phyloP scores from a whole-genome alignment of 1,140 invertebrate species.

The Macrosteles quadrilineatus region DNA sequence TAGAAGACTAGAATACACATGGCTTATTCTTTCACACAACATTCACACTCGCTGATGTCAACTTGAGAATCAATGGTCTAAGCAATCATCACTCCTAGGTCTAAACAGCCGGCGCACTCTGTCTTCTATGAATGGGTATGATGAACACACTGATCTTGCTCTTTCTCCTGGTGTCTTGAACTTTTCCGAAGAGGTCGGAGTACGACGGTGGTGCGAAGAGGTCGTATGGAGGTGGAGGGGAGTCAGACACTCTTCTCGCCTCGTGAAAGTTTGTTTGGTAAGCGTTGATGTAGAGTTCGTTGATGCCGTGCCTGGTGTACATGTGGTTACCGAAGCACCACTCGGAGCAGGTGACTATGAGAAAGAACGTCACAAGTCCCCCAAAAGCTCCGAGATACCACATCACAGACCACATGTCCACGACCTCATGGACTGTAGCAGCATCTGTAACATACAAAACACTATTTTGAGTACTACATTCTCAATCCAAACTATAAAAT shows the following conservation, averaged over 20 bases:
- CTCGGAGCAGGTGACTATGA: constrained; percentile 61
- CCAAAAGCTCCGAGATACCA: constrained; percentile 64
- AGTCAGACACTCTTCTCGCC: constrained; percentile 43
- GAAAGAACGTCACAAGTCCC: constrained; percentile 59
- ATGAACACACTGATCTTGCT: constrained; percentile 24
- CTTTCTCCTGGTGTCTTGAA: background rate
- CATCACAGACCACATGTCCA: constrained; percentile 58
- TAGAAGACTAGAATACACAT: too few species aligned
- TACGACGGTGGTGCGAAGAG: constrained; percentile 61
- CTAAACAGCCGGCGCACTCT: too few species aligned
- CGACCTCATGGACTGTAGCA: background rate
- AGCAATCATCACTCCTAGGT: too few species aligned
- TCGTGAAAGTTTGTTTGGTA: constrained; percentile 24
- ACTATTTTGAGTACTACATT: background rate
- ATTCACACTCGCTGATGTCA: too few species aligned
- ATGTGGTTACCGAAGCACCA: constrained; percentile 55
- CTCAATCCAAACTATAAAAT: too few species aligned
- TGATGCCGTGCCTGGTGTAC: constrained; percentile 43
- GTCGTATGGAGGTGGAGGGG: constrained; percentile 60
- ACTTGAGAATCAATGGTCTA: too few species aligned
- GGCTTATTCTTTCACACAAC: too few species aligned
- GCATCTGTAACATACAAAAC: constrained; percentile 27
- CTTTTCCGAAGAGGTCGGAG: constrained; percentile 44
- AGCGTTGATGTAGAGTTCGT: constrained; percentile 36
- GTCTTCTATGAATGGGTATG: constrained; percentile 18